Percentiles rank a stretch among this genome's conserved stretches.
Conservation (phyloP, 2,113 vertebrate genomes). For the Tringa solitaria region DNA sequence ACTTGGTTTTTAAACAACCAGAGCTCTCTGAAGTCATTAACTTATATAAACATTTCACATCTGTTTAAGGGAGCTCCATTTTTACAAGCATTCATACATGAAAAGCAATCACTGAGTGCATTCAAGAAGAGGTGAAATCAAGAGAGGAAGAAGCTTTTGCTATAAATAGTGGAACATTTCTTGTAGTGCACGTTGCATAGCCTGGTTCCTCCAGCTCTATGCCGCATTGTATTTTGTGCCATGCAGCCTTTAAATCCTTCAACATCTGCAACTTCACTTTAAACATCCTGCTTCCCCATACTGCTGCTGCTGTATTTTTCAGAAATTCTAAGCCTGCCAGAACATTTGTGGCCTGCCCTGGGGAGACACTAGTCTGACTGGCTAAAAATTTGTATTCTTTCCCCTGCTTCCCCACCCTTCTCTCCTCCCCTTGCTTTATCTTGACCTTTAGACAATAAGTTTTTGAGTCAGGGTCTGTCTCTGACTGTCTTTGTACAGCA, state of each 20-base stretch:
- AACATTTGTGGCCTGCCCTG: not conserved
- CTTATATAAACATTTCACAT: not conserved
- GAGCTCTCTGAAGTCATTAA: not conserved
- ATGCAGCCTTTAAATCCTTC: not conserved
- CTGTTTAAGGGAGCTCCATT: slow-evolving; percentile 12
- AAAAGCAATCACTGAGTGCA: not conserved
- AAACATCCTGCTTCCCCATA: not conserved
- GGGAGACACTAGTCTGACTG: not conserved
- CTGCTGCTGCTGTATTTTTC: not conserved
- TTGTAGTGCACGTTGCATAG: fast-evolving
- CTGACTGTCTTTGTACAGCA: not conserved
- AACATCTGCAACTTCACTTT: not conserved
- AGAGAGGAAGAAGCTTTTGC: not conserved
- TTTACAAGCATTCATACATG: not conserved
- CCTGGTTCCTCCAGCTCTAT: not conserved
- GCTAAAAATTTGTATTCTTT: not conserved
- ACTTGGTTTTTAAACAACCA: not conserved
- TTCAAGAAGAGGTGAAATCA: not conserved
- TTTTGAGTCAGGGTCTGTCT: not conserved
- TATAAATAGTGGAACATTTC: not conserved
- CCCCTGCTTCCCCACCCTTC: not conserved
- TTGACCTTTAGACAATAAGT: not conserved
- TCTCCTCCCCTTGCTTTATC: not conserved
- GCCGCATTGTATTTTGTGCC: not conserved
- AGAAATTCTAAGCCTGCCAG: not conserved